A percentile compares a stretch with the other conserved stretches of the same genome.
Evolutionary conservation across 37 sponge, comb jelly and placozoan species (phyloP).

Genomic region (Corticium candelabrum): DNA sequence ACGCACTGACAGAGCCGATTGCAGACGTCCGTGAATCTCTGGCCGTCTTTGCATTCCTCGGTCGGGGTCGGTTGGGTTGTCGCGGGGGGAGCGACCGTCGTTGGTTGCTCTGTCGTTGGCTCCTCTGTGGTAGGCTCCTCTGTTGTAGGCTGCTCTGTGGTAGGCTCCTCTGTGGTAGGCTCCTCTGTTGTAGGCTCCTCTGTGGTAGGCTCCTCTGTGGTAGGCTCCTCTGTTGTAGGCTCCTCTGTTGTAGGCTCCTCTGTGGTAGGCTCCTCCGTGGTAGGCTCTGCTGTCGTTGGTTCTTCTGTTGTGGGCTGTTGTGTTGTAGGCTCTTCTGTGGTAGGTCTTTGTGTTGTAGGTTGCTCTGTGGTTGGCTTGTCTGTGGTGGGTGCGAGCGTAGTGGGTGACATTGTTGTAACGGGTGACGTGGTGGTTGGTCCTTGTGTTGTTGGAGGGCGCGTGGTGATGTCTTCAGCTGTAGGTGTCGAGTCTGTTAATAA

Average conservation of each 20-base stretch:
- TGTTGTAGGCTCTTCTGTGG: neutral
- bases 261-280: neutral
- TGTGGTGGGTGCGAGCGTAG: neutral
- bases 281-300: neutral
- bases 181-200: neutral
- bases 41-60: neutral
- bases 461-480: neutral
- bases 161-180: neutral
- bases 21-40: conserved; percentile 11
- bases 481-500: too few species aligned
- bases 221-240: neutral
- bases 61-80: neutral
- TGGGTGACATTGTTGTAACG: neutral
- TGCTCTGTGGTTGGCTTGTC: neutral
- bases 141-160: neutral
- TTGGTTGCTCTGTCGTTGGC: neutral
- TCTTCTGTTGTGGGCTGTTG: neutral
- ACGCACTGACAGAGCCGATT: conserved; percentile 21
- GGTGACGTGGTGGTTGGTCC: neutral
- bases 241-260: neutral
- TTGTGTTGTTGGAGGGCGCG: neutral
- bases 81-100: neutral
- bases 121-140: neutral
- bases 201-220: neutral
- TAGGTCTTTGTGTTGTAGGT: neutral